phyloP scores from a whole-genome alignment of 2,113 vertebrate species.

The Macroglossus sobrinus region DNA sequence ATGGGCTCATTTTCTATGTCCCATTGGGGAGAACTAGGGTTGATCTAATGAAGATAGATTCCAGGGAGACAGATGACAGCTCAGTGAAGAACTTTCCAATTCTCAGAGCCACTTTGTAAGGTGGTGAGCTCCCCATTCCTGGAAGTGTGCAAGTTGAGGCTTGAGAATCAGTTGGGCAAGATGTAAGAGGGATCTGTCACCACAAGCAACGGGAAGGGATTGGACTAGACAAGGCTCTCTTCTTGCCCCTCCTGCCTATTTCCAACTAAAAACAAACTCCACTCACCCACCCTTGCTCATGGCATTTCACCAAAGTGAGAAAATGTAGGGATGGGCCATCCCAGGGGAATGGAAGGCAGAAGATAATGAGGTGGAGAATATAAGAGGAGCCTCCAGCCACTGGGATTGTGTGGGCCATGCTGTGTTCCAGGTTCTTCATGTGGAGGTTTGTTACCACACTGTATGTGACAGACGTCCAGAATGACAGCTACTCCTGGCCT shows the following conservation, averaged over 20 bases:
- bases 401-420: fast-evolving
- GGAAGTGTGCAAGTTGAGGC: background rate
- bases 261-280: background rate
- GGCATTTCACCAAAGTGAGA: background rate
- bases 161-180: background rate
- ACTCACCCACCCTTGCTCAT: background rate
- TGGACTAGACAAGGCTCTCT: background rate
- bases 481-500: slow-evolving; percentile 89
- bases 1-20: background rate
- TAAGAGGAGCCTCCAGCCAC: fast-evolving
- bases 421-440: slow-evolving; percentile 86
- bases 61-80: background rate
- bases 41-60: background rate
- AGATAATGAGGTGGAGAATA: fast-evolving
- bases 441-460: slow-evolving; percentile 85
- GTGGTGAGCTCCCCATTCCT: background rate
- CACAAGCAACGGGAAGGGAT: fast-evolving
- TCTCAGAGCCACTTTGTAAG: background rate
- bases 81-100: background rate
- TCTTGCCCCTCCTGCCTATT: background rate
- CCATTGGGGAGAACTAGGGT: background rate
- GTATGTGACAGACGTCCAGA: slow-evolving; percentile 82
- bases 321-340: fast-evolving
- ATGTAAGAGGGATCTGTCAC: background rate
- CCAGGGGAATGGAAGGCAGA: background rate